phyloP scores from a whole-genome alignment of 1,140 invertebrate genomes.

The Lepidostoma basale region DNA sequence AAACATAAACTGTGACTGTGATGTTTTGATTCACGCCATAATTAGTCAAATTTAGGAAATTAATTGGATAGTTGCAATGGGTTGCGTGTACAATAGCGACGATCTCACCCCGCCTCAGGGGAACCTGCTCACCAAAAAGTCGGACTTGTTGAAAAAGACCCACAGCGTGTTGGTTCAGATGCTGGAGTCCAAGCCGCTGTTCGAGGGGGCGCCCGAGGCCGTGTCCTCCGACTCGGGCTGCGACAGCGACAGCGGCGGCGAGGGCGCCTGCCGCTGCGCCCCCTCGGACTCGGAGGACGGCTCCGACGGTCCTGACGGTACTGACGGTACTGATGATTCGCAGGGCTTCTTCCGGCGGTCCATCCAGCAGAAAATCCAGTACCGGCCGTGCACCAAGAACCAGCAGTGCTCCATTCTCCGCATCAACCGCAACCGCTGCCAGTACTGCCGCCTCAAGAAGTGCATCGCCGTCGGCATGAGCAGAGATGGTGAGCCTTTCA shows the following conservation, averaged over 20 bases:
- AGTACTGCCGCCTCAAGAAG: slow-evolving; percentile 96
- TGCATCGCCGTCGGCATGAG: slow-evolving; percentile 99
- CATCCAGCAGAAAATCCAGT: slow-evolving; percentile 98
- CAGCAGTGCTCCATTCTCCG: slow-evolving; percentile 96
- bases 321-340: slow-evolving; percentile 66
- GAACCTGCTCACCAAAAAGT: slow-evolving; percentile 43
- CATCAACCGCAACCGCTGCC: slow-evolving; percentile 96
- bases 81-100: slow-evolving; percentile 57
- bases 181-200: slow-evolving; percentile 58
- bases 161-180: slow-evolving; percentile 62
- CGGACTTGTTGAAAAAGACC: slow-evolving; percentile 45
- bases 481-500: slow-evolving; percentile 85
- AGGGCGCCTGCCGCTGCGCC: slow-evolving; percentile 50
- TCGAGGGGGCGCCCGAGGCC: slow-evolving; percentile 48
- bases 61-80: slow-evolving; percentile 46
- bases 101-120: slow-evolving; percentile 49
- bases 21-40: slow-evolving; percentile 33
- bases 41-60: slow-evolving; percentile 35
- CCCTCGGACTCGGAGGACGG: slow-evolving; percentile 65
- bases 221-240: slow-evolving; percentile 63
- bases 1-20: slow-evolving; percentile 24
- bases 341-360: slow-evolving; percentile 87
- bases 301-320: slow-evolving; percentile 48
- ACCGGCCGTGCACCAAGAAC: slow-evolving; percentile 96
- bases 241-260: slow-evolving; percentile 64